These are phyloP conservation scores for Panthera uncia DNA, from an alignment of 2,113 vertebrate species.

Conservation along the genomic window DNA sequence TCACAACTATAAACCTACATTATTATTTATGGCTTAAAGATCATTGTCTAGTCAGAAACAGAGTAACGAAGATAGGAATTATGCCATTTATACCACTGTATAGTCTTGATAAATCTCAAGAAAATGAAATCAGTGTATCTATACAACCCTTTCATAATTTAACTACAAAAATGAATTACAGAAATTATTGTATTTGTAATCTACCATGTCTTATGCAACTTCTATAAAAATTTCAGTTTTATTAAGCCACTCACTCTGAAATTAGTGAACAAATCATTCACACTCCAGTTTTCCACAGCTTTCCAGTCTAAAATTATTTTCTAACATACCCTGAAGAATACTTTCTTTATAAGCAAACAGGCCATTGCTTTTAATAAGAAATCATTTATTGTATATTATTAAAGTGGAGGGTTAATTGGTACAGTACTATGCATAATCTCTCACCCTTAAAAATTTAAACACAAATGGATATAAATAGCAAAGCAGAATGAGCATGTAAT, in stretches of 20 bases:
- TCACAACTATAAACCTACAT: background rate
- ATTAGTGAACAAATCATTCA: background rate
- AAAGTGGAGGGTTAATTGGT: slow-evolving; percentile 57
- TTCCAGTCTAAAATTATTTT: slow-evolving; percentile 32
- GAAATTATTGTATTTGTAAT: background rate
- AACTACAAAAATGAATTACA: background rate
- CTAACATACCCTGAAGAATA: slow-evolving; percentile 38
- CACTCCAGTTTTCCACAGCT: background rate
- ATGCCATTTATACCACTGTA: background rate
- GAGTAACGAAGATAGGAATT: background rate
- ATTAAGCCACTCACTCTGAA: slow-evolving; percentile 26
- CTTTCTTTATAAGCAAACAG: slow-evolving; percentile 73
- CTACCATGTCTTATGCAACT: background rate
- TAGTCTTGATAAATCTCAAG: background rate
- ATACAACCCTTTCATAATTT: background rate
- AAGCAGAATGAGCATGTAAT: slow-evolving; percentile 70
- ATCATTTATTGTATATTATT: slow-evolving; percentile 68
- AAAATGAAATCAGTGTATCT: background rate
- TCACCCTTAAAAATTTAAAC: slow-evolving; percentile 67
- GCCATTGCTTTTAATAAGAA: slow-evolving; percentile 73
- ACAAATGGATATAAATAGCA: slow-evolving; percentile 69
- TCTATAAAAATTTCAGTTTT: background rate
- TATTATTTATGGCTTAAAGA: background rate
- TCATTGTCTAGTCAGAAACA: slow-evolving; percentile 3
- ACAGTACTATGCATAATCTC: slow-evolving; percentile 68